Evolutionary conservation across 1,140 invertebrate species (phyloP).

Genomic region (Solen grandis): DNA sequence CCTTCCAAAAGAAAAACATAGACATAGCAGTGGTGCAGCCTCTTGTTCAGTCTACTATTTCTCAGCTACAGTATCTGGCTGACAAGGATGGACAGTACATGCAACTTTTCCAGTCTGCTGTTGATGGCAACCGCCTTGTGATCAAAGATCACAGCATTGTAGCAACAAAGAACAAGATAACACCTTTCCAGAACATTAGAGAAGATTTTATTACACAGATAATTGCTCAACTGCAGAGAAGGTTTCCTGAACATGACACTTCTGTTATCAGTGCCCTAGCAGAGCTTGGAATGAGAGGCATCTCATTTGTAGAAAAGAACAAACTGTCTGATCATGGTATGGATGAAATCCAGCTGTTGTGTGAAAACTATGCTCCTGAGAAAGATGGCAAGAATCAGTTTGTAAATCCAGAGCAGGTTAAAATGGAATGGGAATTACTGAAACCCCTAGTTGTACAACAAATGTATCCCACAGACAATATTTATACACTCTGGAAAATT

Average conservation of each 20-base stretch:
- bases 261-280: neutral
- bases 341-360: slow-evolving; percentile 2
- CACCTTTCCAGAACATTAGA: slow-evolving; percentile 7
- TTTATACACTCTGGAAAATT: neutral
- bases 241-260: neutral
- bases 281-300: neutral
- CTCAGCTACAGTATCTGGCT: neutral
- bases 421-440: neutral
- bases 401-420: neutral
- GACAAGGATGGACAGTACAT: slow-evolving; percentile 19
- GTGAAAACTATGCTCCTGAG: neutral
- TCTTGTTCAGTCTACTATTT: neutral
- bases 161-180: neutral
- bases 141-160: neutral
- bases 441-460: neutral
- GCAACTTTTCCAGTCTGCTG: neutral
- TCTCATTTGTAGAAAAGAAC: slow-evolving; percentile 27
- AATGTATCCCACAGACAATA: slow-evolving; percentile 3
- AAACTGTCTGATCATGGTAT: slow-evolving; percentile 15
- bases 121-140: neutral
- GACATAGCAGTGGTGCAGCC: neutral
- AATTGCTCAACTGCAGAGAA: neutral
- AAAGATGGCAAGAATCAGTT: neutral
- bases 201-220: neutral
- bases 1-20: slow-evolving; percentile 20